Percentiles rank a stretch among this genome's conserved stretches.
Evolutionary conservation across 2,113 vertebrate genomes (phyloP).

Genomic region (Chloropsis cyanopogon): DNA sequence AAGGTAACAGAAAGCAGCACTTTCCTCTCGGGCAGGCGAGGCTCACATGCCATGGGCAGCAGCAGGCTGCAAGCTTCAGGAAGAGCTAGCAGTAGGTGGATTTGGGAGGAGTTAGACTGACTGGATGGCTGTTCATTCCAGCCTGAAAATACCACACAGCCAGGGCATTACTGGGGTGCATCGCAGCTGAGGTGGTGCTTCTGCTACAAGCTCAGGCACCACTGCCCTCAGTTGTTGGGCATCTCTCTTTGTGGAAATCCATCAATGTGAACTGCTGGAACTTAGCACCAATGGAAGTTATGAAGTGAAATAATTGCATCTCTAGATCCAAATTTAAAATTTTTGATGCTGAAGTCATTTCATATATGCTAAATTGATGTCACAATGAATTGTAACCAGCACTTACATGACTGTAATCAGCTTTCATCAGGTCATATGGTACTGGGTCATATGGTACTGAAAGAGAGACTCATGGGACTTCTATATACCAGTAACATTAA

Average conservation of each 20-base stretch:
- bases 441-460: not conserved
- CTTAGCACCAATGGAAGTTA: not conserved
- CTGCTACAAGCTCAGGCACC: not conserved
- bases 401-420: not conserved
- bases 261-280: fast-evolving
- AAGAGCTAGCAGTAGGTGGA: not conserved
- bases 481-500: not conserved
- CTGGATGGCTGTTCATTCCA: not conserved
- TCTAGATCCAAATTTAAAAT: not conserved
- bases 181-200: not conserved
- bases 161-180: not conserved
- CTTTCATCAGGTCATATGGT: not conserved
- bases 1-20: not conserved
- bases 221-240: not conserved
- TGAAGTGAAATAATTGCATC: not conserved
- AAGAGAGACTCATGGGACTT: not conserved
- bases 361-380: not conserved
- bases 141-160: not conserved
- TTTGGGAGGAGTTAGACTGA: not conserved
- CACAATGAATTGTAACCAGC: not conserved
- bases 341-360: not conserved
- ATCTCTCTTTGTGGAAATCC: not conserved
- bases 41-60: not conserved
- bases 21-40: not conserved
- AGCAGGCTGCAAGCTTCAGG: not conserved